Conservation (phyloP, 2,797 vertebrate species). For the Scolopax bukidnonensis region DNA sequence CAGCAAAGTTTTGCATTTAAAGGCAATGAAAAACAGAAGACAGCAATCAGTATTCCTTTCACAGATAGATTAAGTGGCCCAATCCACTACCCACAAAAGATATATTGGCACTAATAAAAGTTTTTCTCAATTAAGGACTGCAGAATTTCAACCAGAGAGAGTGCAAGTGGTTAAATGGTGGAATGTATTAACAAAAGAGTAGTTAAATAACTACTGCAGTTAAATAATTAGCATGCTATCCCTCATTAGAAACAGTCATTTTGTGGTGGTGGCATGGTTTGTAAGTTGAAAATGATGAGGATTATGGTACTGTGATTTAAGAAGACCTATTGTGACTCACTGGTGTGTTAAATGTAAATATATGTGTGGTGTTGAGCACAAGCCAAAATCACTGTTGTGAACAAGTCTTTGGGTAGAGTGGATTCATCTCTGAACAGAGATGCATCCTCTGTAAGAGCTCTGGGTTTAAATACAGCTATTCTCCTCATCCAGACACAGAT, state of each 20-base stretch:
- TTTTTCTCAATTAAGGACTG: neutral
- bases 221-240: neutral
- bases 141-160: neutral
- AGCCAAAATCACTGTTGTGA: neutral
- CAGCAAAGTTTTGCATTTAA: neutral
- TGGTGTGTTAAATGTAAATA: constrained; percentile 16
- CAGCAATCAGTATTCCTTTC: neutral
- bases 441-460: neutral
- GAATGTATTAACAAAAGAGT: neutral
- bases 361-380: neutral
- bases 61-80: neutral
- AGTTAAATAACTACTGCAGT: neutral
- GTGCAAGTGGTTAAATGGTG: neutral
- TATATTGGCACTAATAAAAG: neutral
- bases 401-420: neutral
- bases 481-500: neutral
- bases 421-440: neutral
- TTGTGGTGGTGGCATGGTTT: neutral
- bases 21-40: neutral
- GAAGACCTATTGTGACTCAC: neutral
- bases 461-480: neutral
- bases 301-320: neutral
- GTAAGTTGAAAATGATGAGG: neutral
- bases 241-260: neutral
- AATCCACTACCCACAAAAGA: neutral